phyloP scores from a whole-genome alignment of 2,797 vertebrate species.

The Chelidonichthys spinosus region DNA sequence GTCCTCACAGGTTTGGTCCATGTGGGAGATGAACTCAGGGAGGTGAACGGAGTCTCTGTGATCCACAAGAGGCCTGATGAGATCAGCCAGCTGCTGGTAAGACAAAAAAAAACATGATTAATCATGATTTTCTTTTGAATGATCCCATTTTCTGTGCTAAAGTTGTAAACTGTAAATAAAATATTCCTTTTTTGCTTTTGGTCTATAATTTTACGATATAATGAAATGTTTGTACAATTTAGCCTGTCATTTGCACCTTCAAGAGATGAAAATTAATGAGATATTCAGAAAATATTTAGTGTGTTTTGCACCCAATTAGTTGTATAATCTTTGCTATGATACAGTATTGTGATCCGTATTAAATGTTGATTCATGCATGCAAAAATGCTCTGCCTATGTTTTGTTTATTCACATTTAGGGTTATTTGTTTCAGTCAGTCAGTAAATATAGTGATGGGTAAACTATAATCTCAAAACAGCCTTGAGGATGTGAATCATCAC shows the following conservation, averaged over 20 bases:
- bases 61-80: slow-evolving; percentile 95
- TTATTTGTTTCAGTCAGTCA: neutral
- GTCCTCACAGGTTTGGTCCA: slow-evolving; percentile 91
- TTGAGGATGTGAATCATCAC: slow-evolving; percentile 1
- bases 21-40: slow-evolving; percentile 94
- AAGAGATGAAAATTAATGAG: neutral
- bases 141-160: neutral
- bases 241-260: neutral
- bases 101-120: neutral
- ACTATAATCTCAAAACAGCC: neutral
- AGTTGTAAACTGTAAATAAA: neutral
- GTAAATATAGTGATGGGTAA: neutral
- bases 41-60: slow-evolving; percentile 94
- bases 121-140: neutral
- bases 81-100: slow-evolving; percentile 97
- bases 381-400: neutral
- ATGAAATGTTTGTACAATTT: neutral
- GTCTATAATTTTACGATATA: neutral
- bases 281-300: neutral
- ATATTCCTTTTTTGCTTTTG: neutral
- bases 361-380: neutral
- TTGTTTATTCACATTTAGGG: neutral
- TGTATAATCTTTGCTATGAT: neutral
- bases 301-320: neutral
- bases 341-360: neutral